These are phyloP conservation scores for Okapia johnstoni DNA, from an alignment of 2,113 vertebrate genomes.

Conservation along the genomic window DNA sequence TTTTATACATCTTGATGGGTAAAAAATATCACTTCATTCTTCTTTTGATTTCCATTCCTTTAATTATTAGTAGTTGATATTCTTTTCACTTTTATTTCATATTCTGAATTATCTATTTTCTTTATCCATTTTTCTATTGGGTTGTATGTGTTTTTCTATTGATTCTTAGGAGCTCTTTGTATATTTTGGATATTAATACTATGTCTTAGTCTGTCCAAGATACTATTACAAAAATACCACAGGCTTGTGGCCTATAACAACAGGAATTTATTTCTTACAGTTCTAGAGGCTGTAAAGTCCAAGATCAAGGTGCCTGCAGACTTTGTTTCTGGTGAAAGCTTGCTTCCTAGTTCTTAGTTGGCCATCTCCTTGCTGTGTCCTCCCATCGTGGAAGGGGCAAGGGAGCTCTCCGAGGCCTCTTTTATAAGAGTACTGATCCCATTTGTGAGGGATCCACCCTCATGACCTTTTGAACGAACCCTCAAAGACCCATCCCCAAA, in stretches of 20 bases:
- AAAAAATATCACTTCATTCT: background rate
- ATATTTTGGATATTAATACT: background rate
- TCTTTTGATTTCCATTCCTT: background rate
- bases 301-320: background rate
- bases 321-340: background rate
- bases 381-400: background rate
- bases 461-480: background rate
- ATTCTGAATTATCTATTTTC: background rate
- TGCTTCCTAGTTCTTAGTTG: background rate
- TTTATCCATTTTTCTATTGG: background rate
- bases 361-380: too few relatives aligned
- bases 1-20: background rate
- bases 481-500: background rate
- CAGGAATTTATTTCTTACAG: background rate
- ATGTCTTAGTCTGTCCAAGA: background rate
- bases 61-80: background rate
- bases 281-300: background rate
- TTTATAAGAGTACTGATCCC: background rate
- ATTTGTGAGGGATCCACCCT: background rate
- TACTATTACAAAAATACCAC: background rate
- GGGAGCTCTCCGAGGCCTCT: background rate
- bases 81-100: background rate
- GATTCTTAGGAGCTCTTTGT: background rate
- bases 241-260: background rate
- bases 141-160: background rate